Base-by-base conservation (phyloP, 1,140 invertebrate genomes). In the Colletes latitarsis region DNA sequence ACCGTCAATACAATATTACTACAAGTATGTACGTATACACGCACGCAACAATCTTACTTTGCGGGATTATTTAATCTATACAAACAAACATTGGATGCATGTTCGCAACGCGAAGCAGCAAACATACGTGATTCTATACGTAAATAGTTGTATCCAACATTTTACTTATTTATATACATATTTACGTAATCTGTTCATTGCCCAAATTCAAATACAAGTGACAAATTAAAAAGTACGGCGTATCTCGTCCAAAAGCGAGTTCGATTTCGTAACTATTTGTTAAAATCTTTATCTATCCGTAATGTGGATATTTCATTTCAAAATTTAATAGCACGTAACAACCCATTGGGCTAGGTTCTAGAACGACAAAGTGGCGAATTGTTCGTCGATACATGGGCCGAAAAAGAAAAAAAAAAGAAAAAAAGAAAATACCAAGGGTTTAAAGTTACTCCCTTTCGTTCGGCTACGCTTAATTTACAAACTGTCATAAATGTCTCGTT, bases 131-230 rank as follows among this genome's bases (percentile, higher is more conserved):
- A n/a, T 64, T 19, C 41, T n/a, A 43, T 17, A 64, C 17, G 6
- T 10, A 46, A 43, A n/a, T n/a, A 64, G 17, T 43, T n/a, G 10
- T 8, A 19, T 8, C 17, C 15, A 4, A 64, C 5, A 41, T 3
- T 64, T n/a, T 57, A 14, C 62, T 57, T 46, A 76, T 83, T 58
- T 83, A 70, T 58, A 58, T 72, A 62, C 77, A 80, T 80, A 62
- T 68, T 80, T 60, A 75, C 46, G 30, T 41, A 3, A 39, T 64
- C 43, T 9, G 30, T 43, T 39, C 30, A 41, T 15, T 41, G 14
- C 8, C 8, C 62, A 21, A 43, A n/a, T 64, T n/a, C 15, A 6
- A 17, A 6, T 5, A 55, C 15, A 55, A 55, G 17, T 55, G 15
- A 55, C 53, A 55, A 41, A 64, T 64, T 43, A 17, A 1, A 64